Evolutionary conservation across 2,888 invertebrate genomes (phyloP).

Genomic region (Athalia cordata): DNA sequence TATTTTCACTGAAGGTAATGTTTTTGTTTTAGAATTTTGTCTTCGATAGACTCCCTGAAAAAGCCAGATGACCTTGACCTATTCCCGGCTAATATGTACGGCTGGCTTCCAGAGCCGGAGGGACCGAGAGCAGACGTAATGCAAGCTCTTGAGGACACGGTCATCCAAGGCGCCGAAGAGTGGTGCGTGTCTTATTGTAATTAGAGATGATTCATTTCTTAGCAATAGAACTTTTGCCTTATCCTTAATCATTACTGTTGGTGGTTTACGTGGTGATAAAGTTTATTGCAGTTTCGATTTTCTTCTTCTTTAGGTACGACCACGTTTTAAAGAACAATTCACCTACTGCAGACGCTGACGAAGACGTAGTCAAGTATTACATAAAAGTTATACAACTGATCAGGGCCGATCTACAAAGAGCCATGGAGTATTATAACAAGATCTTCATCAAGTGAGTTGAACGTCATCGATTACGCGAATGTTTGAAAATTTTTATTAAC

Average conservation of each 20-base stretch:
- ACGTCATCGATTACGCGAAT: background rate
- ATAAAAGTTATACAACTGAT: slow-evolving; percentile 90
- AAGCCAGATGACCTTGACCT: slow-evolving; percentile 80
- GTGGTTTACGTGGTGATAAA: background rate
- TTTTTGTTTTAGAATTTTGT: slow-evolving; percentile 77
- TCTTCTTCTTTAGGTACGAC: slow-evolving; percentile 75
- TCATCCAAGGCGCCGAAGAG: slow-evolving; percentile 84
- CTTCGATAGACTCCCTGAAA: slow-evolving; percentile 79
- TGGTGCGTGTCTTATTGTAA: slow-evolving; percentile 74
- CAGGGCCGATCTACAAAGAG: slow-evolving; percentile 86
- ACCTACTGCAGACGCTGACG: slow-evolving; percentile 79
- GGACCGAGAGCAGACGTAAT: slow-evolving; percentile 77
- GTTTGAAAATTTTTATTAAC: background rate
- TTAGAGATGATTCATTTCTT: too few relatives aligned
- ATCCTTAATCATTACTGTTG: too few relatives aligned
- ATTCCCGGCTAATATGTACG: slow-evolving; percentile 82
- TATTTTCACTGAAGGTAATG: background rate
- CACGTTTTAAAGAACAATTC: slow-evolving; percentile 84
- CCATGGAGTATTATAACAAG: slow-evolving; percentile 87
- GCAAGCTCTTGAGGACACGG: slow-evolving; percentile 81
- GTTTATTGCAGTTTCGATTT: slow-evolving; percentile 3
- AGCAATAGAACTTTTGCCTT: too few relatives aligned
- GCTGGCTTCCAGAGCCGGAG: slow-evolving; percentile 76
- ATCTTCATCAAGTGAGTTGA: slow-evolving; percentile 87
- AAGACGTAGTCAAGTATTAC: slow-evolving; percentile 84